These are phyloP conservation scores for Hippasteria phrygiana DNA, from an alignment of 53 echinoderm and acorn worm genomes.

Conservation along the genomic window DNA sequence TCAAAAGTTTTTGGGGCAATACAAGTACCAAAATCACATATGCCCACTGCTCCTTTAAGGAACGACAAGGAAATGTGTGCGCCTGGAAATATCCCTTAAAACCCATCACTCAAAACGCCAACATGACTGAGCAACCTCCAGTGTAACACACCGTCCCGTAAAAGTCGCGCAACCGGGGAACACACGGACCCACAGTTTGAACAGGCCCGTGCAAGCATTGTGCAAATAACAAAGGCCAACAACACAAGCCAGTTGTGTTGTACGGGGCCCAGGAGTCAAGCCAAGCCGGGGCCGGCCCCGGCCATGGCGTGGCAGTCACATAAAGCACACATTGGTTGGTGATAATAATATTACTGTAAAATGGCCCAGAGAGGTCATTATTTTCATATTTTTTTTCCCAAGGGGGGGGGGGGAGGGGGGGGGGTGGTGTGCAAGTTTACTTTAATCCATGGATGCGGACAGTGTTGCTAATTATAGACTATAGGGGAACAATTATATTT, in stretches of 20 bases:
- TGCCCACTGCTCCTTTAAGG: neutral
- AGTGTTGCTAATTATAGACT: neutral
- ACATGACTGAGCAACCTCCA: neutral
- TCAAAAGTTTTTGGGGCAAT: neutral
- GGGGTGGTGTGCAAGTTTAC: too few relatives aligned
- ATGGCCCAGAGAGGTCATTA: neutral
- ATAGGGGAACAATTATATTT: neutral
- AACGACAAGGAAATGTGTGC: neutral
- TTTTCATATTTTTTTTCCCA: neutral
- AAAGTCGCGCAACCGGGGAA: conserved; percentile 26
- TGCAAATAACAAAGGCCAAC: conserved; percentile 41
- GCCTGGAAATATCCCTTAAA: conserved; percentile 5
- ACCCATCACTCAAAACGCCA: conserved; percentile 2
- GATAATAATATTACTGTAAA: conserved; percentile 26
- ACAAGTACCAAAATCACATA: too few relatives aligned
- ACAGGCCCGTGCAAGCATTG: conserved; percentile 25
- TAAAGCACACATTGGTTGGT: neutral
- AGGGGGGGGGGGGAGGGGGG: neutral
- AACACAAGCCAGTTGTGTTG: neutral
- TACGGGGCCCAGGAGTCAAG: neutral
- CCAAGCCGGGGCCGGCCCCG: neutral
- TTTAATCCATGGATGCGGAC: neutral
- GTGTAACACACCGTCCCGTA: conserved; percentile 1
- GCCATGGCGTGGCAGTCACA: neutral
- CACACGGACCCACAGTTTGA: conserved; percentile 40